Conservation (phyloP, 2,797 vertebrate genomes). For the Hyperoplus immaculatus region DNA sequence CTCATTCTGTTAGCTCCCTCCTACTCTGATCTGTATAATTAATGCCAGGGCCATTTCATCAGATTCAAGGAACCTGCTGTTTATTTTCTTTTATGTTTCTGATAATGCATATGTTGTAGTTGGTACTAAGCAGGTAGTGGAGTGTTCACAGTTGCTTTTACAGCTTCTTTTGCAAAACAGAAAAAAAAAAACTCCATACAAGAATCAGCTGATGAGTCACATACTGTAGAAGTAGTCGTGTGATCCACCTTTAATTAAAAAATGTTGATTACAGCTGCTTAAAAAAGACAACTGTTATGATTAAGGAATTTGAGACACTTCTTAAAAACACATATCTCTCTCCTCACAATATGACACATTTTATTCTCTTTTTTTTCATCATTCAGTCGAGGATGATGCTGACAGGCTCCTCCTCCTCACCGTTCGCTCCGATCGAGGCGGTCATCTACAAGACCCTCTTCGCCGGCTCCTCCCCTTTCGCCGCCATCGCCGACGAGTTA, state of each 20-base stretch:
- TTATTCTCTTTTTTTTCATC: not conserved
- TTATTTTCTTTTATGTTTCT: conserved; percentile 58
- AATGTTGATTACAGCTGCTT: not conserved
- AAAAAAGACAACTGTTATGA: not conserved
- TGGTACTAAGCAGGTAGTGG: not conserved
- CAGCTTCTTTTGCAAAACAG: not conserved
- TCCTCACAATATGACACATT: not conserved
- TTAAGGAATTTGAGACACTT: not conserved
- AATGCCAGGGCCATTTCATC: conserved; percentile 69
- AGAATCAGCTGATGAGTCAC: not conserved
- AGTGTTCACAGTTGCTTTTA: not conserved
- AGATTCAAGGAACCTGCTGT: conserved; percentile 61
- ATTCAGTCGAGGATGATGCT: conserved; percentile 90
- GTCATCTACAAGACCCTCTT: conserved; percentile 88
- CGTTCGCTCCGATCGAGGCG: conserved; percentile 88
- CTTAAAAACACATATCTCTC: not conserved
- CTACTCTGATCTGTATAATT: conserved; percentile 74
- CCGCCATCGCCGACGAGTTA: conserved; percentile 67
- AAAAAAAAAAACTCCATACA: no score
- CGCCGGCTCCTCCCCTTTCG: conserved; percentile 73
- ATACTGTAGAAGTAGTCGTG: not conserved
- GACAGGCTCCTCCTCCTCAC: conserved; percentile 82
- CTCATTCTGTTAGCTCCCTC: conserved; percentile 61
- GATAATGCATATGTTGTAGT: conserved; percentile 14
- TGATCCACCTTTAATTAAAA: not conserved